Base-by-base conservation (phyloP, 2,113 vertebrate genomes). In the Paralichthys olivaceus region DNA sequence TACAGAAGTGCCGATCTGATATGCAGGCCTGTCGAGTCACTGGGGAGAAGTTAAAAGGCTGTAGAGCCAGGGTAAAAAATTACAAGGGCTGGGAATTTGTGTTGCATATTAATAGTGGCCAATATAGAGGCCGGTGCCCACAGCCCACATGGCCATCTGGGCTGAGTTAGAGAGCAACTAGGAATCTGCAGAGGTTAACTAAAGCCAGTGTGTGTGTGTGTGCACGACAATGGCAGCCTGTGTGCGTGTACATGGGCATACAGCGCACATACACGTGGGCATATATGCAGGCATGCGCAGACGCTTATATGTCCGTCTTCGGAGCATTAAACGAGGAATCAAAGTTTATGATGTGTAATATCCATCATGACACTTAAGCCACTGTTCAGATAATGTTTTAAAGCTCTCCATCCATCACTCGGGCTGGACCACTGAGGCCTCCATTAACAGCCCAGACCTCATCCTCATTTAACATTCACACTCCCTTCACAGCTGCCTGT, bases 301-400 rank as follows among this genome's bases (percentile, higher is more conserved):
- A 60, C 63, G 62, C 79, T 64, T 69, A 58, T 37, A 67, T 22
- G 59, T 55, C 63, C 19, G 25, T 81, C 77, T 79, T 47, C 54
- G 57, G 65, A 55, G 77, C 81, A 75, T 84, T 85, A 78, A 88
- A 26, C 73, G 53, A 77, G 69, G 66, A 68, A 80, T 87, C 75
- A 85, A 84, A 77, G 72, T 88, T 87, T 88, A 85, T 63, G 72
- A 79, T n/a, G 20, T 60, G 61, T 83, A 69, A 78, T 85, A 86
- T 81, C 74, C 75, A 84, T 89, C 87, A 82, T 78, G 79, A 84
- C 59, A 80, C 75, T 84, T 82, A 79, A 43, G 76, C 72, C 8
- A 20, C 69, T 34, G 61, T 64, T 86, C 63, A 49, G 71, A 80
- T 87, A 81, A 78, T 73, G 63, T 87, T 89, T 86, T 69, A 87